Conservation (phyloP, 2,113 vertebrate genomes). For the Leptodactylus fuscus region DNA sequence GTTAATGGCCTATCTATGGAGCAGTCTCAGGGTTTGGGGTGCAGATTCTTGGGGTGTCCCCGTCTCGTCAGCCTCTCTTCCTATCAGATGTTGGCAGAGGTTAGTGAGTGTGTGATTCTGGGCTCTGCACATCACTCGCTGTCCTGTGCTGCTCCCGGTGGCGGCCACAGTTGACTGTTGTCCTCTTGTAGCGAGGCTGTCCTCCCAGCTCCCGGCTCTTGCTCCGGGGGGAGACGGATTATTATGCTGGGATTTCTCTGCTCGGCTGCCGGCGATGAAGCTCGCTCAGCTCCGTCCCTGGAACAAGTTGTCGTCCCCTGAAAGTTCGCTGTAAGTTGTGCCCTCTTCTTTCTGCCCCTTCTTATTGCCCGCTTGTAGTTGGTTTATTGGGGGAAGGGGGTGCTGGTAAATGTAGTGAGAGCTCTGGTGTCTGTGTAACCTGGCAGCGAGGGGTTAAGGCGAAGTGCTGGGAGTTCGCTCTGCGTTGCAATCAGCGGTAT, state of each 20-base stretch:
- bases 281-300: not conserved
- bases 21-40: too few species aligned
- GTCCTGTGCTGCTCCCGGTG: not conserved
- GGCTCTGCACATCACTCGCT: not conserved
- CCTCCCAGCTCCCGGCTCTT: not conserved
- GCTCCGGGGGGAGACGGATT: not conserved
- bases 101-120: not conserved
- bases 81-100: not conserved
- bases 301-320: not conserved
- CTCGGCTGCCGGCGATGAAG: not conserved
- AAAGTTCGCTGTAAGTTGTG: conserved; percentile 19
- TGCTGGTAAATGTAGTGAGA: too few species aligned
- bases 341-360: not conserved
- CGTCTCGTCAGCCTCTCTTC: too few species aligned
- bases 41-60: too few species aligned
- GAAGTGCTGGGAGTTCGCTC: not conserved
- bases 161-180: not conserved
- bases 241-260: not conserved
- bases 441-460: conserved; percentile 11
- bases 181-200: not conserved
- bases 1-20: too few species aligned
- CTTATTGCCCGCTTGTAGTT: not conserved
- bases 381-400: too few species aligned
- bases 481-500: not conserved
- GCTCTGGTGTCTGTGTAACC: too few species aligned